Evolutionary conservation across 2,888 invertebrate species (phyloP).

Genomic region (Hydrotaea diabolus): DNA sequence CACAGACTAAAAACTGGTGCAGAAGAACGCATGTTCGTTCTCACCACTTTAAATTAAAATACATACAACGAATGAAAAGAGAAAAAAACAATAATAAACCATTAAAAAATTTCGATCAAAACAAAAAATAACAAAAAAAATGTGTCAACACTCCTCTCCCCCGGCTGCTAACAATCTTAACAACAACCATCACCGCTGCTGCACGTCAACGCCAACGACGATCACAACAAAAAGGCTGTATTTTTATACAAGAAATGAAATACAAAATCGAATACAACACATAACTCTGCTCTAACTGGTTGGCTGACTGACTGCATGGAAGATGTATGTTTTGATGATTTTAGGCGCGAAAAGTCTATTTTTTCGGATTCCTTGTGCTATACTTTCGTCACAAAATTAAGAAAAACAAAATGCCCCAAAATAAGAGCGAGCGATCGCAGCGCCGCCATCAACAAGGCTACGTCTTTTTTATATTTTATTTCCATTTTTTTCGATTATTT

Average conservation of each 20-base stretch:
- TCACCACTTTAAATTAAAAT: neutral
- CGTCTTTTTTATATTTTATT: neutral
- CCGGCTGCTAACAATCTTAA: neutral
- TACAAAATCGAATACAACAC: neutral
- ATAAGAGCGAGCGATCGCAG: constrained; percentile 7
- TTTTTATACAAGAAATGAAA: neutral
- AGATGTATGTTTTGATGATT: constrained; percentile 12
- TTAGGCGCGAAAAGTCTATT: constrained; percentile 38
- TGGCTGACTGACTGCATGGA: neutral
- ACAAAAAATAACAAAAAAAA: constrained; percentile 28
- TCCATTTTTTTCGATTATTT: neutral
- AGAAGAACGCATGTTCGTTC: neutral
- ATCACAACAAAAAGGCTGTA: constrained; percentile 13
- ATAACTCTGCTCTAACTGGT: neutral
- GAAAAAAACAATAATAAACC: constrained; percentile 5
- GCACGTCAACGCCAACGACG: neutral
- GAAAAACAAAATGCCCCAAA: neutral
- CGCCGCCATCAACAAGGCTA: constrained; percentile 6
- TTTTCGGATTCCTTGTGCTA: constrained; percentile 25
- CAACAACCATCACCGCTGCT: neutral
- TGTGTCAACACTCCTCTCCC: constrained; percentile 1
- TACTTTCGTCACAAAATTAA: constrained; percentile 38
- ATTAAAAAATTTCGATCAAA: constrained; percentile 27
- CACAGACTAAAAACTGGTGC: neutral
- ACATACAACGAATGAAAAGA: neutral